Conservation (phyloP, 2,797 vertebrate genomes). For the Pelochelys cantorii region DNA sequence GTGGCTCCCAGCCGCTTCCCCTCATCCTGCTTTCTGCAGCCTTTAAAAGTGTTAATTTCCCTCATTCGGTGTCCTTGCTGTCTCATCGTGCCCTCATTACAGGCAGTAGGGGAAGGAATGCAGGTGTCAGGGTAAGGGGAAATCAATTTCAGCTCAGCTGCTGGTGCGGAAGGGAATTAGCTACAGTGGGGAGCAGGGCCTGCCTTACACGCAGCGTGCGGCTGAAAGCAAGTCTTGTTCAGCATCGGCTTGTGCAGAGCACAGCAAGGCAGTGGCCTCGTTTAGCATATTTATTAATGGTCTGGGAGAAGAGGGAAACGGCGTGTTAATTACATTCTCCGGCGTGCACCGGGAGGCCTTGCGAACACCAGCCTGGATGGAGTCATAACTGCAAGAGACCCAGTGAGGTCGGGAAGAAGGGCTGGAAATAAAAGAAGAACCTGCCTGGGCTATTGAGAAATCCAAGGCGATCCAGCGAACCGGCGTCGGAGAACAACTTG, state of each 20-base stretch:
- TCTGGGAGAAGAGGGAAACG: slow-evolving; percentile 67
- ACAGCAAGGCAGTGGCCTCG: slow-evolving; percentile 34
- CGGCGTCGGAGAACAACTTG: background rate
- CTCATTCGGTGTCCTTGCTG: background rate
- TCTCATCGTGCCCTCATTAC: fast-evolving
- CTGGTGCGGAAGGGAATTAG: background rate
- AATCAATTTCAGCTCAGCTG: background rate
- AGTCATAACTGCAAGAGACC: slow-evolving; percentile 53
- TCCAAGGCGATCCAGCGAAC: background rate
- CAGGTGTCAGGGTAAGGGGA: background rate
- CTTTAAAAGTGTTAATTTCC: background rate
- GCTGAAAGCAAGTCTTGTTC: background rate
- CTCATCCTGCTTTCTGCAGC: background rate
- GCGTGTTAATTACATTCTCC: slow-evolving; percentile 71
- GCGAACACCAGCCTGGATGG: slow-evolving; percentile 43
- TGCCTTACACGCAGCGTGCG: background rate
- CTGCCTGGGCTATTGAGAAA: slow-evolving; percentile 9
- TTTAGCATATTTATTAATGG: slow-evolving; percentile 68
- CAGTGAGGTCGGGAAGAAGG: slow-evolving; percentile 13
- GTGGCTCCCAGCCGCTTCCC: background rate
- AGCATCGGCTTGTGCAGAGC: slow-evolving; percentile 31
- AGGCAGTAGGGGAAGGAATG: background rate
- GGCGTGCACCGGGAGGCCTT: slow-evolving; percentile 55
- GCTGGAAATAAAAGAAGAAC: slow-evolving; percentile 52
- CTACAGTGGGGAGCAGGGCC: background rate